Evolutionary conservation across 2,888 invertebrate genomes (phyloP).

Genomic region (Cosmia pyralina): DNA sequence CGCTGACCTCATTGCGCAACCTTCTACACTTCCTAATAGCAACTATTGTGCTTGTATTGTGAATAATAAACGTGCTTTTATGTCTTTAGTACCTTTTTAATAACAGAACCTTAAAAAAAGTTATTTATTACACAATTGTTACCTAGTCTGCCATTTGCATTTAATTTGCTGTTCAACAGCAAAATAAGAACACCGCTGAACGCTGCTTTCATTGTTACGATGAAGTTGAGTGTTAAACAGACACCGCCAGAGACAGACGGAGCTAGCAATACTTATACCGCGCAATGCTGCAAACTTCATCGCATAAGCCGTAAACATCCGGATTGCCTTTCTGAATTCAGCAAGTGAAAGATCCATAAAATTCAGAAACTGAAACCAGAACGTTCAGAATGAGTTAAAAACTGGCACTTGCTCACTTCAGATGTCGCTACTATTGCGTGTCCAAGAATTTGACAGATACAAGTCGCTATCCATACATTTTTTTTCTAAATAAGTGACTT

Average conservation of each 20-base stretch:
- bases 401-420: neutral
- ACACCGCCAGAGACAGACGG: no score
- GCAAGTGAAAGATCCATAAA: no score
- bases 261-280: no score
- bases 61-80: constrained; percentile 32
- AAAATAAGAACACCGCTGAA: no score
- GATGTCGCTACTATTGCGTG: neutral
- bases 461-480: neutral
- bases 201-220: no score
- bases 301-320: no score
- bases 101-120: neutral
- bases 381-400: neutral
- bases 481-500: no score
- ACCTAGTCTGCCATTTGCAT: neutral
- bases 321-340: no score
- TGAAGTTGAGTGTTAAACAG: no score
- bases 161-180: neutral
- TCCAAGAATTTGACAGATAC: neutral
- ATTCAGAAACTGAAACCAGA: no score
- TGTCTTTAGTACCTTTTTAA: neutral
- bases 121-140: no score
- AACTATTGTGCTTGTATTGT: constrained; percentile 39
- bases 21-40: constrained; percentile 1
- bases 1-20: neutral
- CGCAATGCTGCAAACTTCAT: no score